Base-by-base conservation (phyloP, 2,113 vertebrate species). In the Brachyhypopomus gauderio region DNA sequence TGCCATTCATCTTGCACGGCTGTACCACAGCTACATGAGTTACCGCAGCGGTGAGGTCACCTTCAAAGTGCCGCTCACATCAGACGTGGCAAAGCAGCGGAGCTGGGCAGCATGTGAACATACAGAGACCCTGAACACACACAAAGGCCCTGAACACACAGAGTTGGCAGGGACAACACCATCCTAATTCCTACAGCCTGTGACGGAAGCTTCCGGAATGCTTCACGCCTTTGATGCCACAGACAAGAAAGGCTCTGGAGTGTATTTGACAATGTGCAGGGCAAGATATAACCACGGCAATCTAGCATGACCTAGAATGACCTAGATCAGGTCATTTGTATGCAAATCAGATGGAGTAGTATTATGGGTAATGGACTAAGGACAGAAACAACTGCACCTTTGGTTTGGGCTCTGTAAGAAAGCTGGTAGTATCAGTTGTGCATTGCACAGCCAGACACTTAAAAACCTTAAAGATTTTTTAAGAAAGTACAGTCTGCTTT, bases 41-140 rank as follows among this genome's bases (percentile, higher is more conserved):
- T 72, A 17, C 23, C 38, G 23, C n/a, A 19, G 17, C 38, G 38
- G n/a, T 1, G 12, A 64, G 78, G 69, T 80, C 69, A 63, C 69
- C 78, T 80, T 80, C 23, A 73, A 36, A 63, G 60, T 25, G 1
- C 1, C 23, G n/a, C 70, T 73, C 60, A 22, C 70, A 73, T 80
- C 59, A 73, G 34, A 41, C 36, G 12, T 7, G 34, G 34, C 7
- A 3, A 52, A 52, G 45, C 9, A 3, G 45, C 2, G 12, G 12
- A 14, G 20, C 7, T 34, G 36, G 58, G 16, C 20, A 63, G 9
- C 67, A n/a, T 16, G 67, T 25, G 23, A 64, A 38, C 38, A 63
- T 52, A 48, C 64, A 19, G 30, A 5, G 34, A 9, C 3, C 22
- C 78, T 25, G 23, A 64, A 38, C 38, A 63, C 62, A 48, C 64